Conservation (phyloP, 2,113 vertebrate genomes). For the Bothrops jararaca region DNA sequence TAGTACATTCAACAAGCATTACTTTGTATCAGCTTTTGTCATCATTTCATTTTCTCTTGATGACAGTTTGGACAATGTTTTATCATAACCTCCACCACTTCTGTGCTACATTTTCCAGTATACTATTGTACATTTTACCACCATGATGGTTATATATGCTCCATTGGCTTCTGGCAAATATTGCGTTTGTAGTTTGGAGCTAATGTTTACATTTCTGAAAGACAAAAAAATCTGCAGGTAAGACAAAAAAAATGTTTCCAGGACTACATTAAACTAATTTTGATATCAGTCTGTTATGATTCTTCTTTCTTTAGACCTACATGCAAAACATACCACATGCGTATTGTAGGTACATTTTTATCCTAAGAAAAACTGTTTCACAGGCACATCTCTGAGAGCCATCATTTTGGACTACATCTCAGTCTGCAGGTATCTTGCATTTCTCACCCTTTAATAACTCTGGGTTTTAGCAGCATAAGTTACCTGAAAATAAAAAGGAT, state of each 20-base stretch:
- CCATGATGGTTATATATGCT: neutral
- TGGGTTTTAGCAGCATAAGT: neutral
- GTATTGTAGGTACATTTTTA: neutral
- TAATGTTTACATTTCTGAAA: neutral
- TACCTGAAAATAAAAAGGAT: neutral
- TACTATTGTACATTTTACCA: conserved; percentile 17
- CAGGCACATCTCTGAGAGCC: neutral
- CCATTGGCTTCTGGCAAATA: neutral
- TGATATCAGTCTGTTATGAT: neutral
- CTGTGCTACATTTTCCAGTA: neutral
- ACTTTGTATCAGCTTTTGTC: fast-evolving
- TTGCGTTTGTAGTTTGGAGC: neutral
- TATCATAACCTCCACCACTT: neutral
- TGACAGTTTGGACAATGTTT: neutral
- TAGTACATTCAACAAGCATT: neutral
- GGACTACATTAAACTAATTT: neutral
- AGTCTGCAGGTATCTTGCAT: neutral
- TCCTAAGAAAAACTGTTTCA: neutral
- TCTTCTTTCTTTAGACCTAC: neutral
- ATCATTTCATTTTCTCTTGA: neutral
- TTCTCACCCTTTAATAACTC: neutral
- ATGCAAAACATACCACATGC: neutral
- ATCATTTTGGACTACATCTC: neutral
- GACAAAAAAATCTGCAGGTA: neutral
- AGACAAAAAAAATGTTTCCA: neutral